Conservation (phyloP, 1,140 invertebrate genomes). For the Listronotus bonariensis region DNA sequence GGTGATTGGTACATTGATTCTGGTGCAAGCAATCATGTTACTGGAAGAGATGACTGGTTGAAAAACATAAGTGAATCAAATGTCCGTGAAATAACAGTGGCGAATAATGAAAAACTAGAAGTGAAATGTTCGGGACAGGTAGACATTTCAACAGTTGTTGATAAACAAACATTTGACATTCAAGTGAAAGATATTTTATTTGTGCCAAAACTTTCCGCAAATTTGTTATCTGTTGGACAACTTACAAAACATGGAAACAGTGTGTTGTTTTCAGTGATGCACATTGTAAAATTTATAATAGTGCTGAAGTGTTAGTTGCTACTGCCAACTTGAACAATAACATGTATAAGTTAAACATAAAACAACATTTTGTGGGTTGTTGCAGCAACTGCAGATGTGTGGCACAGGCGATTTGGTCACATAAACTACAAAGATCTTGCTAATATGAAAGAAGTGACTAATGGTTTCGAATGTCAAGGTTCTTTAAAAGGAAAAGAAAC, state of each 20-base stretch:
- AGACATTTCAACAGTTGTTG: constrained; percentile 3
- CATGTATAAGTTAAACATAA: constrained; percentile 36
- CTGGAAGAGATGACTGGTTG: constrained; percentile 36
- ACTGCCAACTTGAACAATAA: constrained; percentile 36
- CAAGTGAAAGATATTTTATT: not conserved
- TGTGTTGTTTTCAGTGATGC: constrained; percentile 13
- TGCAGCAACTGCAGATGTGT: no score
- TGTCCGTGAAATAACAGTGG: constrained; percentile 20
- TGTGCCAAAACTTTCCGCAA: constrained; percentile 6
- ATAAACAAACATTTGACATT: no score
- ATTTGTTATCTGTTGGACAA: constrained; percentile 19
- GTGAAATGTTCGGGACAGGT: constrained; percentile 8
- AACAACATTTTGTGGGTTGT: no score
- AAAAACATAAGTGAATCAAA: not conserved
- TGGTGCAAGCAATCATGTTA: constrained; percentile 44
- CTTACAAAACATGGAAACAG: constrained; percentile 12
- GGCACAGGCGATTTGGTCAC: no score
- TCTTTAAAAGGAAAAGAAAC: no score
- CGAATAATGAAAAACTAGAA: constrained; percentile 12
- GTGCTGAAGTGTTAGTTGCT: constrained; percentile 9
- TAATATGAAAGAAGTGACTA: no score
- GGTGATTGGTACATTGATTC: constrained; percentile 46
- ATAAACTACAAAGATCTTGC: no score
- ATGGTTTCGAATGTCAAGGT: no score
- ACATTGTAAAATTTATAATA: constrained; percentile 39